These are phyloP conservation scores for Drosophila novamexicana DNA, from an alignment of 1,140 invertebrate species.

Conservation along the genomic window DNA sequence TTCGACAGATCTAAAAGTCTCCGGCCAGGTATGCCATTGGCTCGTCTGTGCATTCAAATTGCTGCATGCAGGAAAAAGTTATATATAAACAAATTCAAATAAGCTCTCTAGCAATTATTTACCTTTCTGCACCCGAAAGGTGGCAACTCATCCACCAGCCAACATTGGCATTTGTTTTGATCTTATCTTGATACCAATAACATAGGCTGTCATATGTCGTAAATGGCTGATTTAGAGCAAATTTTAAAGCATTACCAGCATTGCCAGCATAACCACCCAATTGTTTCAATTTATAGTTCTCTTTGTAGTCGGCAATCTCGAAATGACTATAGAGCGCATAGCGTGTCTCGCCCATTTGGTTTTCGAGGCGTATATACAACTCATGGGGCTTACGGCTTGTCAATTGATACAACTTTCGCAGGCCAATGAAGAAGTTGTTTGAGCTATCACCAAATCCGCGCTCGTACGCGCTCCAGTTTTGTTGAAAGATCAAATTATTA, in stretches of 20 bases:
- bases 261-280: constrained; percentile 11
- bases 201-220: background rate
- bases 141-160: background rate
- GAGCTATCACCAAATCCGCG: constrained; percentile 9
- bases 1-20: background rate
- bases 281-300: background rate
- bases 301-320: background rate
- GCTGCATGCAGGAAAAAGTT: background rate
- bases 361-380: constrained; percentile 12
- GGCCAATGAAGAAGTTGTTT: constrained; percentile 31
- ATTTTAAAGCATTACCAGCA: background rate
- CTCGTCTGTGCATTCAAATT: background rate
- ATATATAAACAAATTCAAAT: background rate
- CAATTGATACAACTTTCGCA: constrained; percentile 4
- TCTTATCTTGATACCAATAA: background rate
- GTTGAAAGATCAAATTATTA: background rate
- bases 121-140: background rate
- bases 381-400: background rate
- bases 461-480: background rate
- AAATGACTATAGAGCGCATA: constrained; percentile 20
- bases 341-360: background rate
- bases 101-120: too few species aligned
- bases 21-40: background rate
- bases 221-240: background rate
- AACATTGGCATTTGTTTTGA: too few species aligned